Conservation (phyloP, 2,888 invertebrate genomes). For the Caenorhabditis sinica region DNA sequence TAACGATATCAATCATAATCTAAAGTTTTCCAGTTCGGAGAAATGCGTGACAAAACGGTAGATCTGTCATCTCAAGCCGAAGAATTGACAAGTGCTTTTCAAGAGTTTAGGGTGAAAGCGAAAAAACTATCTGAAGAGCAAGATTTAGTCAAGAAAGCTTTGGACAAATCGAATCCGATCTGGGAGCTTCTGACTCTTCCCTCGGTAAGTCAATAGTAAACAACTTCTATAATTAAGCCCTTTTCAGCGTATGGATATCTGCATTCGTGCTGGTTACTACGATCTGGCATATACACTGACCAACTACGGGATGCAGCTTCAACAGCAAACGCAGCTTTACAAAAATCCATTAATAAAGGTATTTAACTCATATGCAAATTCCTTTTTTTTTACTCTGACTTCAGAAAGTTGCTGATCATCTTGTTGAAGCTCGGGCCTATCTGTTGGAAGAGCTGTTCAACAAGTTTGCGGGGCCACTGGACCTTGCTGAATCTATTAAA, state of each 20-base stretch:
- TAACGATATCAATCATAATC: not conserved
- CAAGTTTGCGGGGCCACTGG: conserved; percentile 82
- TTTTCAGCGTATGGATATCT: conserved; percentile 82
- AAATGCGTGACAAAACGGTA: conserved; percentile 77
- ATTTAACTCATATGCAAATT: not conserved
- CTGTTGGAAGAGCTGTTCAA: conserved; percentile 82
- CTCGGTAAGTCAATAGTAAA: conserved; percentile 52
- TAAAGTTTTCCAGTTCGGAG: conserved; percentile 76
- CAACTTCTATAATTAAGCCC: no score
- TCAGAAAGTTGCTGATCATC: conserved; percentile 78
- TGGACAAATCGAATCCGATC: conserved; percentile 73
- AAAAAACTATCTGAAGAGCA: conserved; percentile 72
- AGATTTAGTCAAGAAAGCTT: conserved; percentile 71
- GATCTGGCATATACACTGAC: conserved; percentile 82
- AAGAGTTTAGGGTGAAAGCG: conserved; percentile 73
- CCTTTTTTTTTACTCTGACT: not conserved
- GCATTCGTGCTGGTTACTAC: conserved; percentile 81
- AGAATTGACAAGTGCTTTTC: conserved; percentile 71
- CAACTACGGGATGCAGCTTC: conserved; percentile 79
- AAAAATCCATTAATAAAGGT: conserved; percentile 70
- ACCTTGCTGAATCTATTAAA: conserved; percentile 81
- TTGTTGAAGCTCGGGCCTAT: conserved; percentile 80
- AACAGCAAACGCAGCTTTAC: conserved; percentile 69
- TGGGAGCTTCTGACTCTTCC: conserved; percentile 81
- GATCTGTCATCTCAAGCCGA: conserved; percentile 76